Evolutionary conservation across 2,797 vertebrate genomes (phyloP).

Genomic region (Intellagama lesueurii): DNA sequence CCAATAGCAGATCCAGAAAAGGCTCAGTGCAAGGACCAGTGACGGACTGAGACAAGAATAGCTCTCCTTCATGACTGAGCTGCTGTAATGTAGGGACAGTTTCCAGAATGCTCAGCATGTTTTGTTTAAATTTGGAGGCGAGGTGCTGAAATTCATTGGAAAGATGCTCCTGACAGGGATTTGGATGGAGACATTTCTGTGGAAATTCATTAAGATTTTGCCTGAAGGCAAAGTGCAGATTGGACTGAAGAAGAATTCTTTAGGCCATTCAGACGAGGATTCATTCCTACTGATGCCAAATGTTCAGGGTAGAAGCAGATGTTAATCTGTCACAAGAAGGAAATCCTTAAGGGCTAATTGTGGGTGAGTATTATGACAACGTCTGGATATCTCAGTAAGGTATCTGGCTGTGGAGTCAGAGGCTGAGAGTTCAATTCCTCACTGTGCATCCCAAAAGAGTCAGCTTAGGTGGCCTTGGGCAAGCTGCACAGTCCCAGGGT

Average conservation of each 20-base stretch:
- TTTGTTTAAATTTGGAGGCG: neutral
- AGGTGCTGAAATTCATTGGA: neutral
- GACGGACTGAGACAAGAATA: neutral
- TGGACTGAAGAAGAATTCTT: neutral
- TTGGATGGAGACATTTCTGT: neutral
- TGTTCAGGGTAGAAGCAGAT: no score
- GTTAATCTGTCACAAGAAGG: no score
- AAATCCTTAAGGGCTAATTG: no score
- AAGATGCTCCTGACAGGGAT: neutral
- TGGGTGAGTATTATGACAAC: no score
- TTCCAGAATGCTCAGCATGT: neutral
- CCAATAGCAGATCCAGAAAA: neutral
- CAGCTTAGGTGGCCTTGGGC: no score
- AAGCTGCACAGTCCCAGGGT: no score
- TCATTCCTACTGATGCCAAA: neutral
- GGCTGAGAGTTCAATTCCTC: no score
- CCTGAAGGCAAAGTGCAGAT: neutral
- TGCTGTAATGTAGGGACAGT: neutral
- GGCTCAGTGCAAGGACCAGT: neutral
- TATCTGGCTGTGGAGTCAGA: no score
- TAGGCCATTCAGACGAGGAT: neutral
- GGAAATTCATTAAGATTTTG: neutral
- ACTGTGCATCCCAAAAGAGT: no score
- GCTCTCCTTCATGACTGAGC: neutral
- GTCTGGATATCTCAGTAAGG: no score